Conservation (phyloP, 2,797 vertebrate genomes). For the Garrulus glandarius region DNA sequence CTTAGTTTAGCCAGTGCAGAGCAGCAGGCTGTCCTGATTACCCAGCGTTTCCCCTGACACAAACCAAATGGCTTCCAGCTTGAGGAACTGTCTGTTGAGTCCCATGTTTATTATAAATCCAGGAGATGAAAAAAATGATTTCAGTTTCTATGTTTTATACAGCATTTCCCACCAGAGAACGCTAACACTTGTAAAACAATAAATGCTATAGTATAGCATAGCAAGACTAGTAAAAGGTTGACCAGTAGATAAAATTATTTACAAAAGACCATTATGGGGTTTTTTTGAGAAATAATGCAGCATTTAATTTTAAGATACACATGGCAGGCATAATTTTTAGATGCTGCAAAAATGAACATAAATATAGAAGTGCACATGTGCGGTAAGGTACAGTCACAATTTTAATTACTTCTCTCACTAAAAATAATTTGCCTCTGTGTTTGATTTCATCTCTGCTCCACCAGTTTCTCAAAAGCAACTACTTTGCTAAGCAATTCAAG, state of each 20-base stretch:
- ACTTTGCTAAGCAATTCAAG: neutral
- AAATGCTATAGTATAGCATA: slow-evolving; percentile 7
- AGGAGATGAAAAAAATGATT: slow-evolving; percentile 56
- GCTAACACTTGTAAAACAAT: slow-evolving; percentile 27
- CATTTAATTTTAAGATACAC: slow-evolving; percentile 19
- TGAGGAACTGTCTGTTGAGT: slow-evolving; percentile 30
- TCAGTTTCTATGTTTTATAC: slow-evolving; percentile 22
- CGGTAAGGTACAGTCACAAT: neutral
- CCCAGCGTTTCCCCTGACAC: neutral
- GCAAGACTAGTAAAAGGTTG: slow-evolving; percentile 22
- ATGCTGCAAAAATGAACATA: neutral
- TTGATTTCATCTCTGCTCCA: neutral
- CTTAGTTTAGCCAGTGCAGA: neutral
- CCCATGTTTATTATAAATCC: slow-evolving; percentile 41
- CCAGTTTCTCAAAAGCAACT: neutral
- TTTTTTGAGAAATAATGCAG: slow-evolving; percentile 6
- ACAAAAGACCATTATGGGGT: slow-evolving; percentile 14
- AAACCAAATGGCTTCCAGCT: slow-evolving; percentile 54
- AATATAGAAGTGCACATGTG: neutral
- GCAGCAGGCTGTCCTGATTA: slow-evolving; percentile 51
- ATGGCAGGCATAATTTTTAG: neutral
- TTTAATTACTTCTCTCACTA: neutral
- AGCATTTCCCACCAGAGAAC: slow-evolving; percentile 47
- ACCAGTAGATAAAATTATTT: slow-evolving; percentile 57
- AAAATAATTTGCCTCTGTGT: neutral